phyloP scores from a whole-genome alignment of 2,113 vertebrate genomes.

The Atlantisia rogersi region DNA sequence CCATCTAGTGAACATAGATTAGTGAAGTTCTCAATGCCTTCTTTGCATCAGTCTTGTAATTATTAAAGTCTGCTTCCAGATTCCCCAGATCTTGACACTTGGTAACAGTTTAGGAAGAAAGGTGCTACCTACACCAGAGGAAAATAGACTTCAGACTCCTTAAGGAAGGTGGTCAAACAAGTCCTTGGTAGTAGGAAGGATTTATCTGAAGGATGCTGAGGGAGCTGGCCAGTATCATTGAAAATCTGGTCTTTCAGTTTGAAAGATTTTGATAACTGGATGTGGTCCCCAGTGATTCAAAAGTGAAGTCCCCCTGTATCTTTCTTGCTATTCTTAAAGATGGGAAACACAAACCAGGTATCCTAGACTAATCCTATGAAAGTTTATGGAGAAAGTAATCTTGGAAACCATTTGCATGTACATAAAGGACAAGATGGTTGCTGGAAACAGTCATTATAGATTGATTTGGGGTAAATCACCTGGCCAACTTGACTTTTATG shows the following conservation, averaged over 20 bases:
- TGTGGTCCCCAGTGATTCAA: background rate
- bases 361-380: background rate
- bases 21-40: background rate
- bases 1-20: background rate
- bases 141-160: background rate
- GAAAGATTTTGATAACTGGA: background rate
- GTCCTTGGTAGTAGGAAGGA: background rate
- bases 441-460: background rate
- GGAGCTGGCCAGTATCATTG: background rate
- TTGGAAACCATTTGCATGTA: background rate
- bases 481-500: background rate
- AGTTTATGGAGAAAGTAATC: background rate
- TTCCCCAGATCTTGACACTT: background rate
- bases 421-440: background rate
- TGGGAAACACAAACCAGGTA: background rate
- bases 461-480: background rate
- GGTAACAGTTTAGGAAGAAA: background rate
- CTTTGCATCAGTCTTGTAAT: background rate
- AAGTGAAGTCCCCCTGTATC: background rate
- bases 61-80: background rate
- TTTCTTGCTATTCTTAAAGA: too few relatives aligned
- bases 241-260: background rate
- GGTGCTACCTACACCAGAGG: background rate
- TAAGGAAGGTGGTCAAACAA: background rate
- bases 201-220: background rate